Conservation (phyloP, 2,888 invertebrate genomes). For the Lasius fuliginosus region DNA sequence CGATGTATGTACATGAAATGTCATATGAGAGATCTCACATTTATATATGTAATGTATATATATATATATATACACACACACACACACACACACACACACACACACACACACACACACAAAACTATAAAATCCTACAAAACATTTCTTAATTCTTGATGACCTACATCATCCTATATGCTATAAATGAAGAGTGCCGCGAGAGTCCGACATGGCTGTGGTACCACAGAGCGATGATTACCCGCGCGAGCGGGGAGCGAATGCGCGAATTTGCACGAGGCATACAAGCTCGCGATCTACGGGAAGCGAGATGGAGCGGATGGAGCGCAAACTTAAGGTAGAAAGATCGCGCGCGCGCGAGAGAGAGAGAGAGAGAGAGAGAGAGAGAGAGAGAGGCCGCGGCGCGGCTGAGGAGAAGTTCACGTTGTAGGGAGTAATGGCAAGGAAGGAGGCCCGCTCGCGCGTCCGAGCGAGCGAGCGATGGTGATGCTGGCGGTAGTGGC, state of each 20-base stretch:
- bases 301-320: slow-evolving; percentile 10
- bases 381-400: slow-evolving; percentile 31
- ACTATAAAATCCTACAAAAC: too few relatives aligned
- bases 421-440: slow-evolving; percentile 61
- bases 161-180: background rate
- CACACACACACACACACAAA: background rate
- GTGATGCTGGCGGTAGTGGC: slow-evolving; percentile 74
- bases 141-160: background rate
- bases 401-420: slow-evolving; percentile 58
- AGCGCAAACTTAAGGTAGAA: slow-evolving; percentile 10
- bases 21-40: too few relatives aligned
- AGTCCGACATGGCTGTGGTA: background rate
- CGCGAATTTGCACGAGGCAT: slow-evolving; percentile 14
- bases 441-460: slow-evolving; percentile 53
- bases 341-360: slow-evolving; percentile 13
- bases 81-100: background rate
- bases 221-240: slow-evolving; percentile 11
- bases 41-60: too few relatives aligned
- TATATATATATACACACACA: background rate
- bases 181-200: background rate
- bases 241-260: slow-evolving; percentile 7
- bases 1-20: background rate
- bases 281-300: background rate
- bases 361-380: slow-evolving; percentile 17
- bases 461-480: slow-evolving; percentile 44